Evolutionary conservation across 2,888 invertebrate species (phyloP).

Genomic region (Eupithecia centaureata): DNA sequence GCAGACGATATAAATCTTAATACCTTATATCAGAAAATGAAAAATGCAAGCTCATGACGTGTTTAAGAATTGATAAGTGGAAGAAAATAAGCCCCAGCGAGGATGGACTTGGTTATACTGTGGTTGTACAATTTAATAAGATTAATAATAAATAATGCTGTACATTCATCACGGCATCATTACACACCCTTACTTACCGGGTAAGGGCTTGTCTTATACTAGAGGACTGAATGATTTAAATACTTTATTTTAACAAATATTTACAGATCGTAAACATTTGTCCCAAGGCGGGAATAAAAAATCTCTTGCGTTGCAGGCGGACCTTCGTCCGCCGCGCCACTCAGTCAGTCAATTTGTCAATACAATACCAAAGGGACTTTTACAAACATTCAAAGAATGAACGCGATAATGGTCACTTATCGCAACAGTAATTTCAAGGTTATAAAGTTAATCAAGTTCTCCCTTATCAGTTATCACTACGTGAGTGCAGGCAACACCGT

Average conservation of each 20-base stretch:
- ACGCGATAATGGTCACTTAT: conserved; percentile 25
- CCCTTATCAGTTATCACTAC: conserved; percentile 56
- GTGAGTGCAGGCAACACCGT: conserved; percentile 20
- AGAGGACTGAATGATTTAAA: too few relatives aligned
- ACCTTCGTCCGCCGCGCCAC: too few relatives aligned
- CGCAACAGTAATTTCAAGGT: conserved; percentile 57
- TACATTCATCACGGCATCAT: too few relatives aligned
- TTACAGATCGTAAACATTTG: too few relatives aligned
- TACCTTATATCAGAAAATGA: neutral
- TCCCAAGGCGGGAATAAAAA: too few relatives aligned
- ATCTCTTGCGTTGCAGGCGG: too few relatives aligned
- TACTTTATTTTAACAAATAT: too few relatives aligned
- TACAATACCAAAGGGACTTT: neutral
- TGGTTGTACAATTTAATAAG: neutral
- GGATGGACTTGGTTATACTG: neutral
- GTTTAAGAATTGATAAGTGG: neutral
- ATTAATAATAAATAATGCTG: too few relatives aligned
- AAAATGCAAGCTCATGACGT: neutral
- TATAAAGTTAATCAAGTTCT: conserved; percentile 54
- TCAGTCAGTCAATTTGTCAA: neutral
- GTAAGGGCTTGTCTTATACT: too few relatives aligned
- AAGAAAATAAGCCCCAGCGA: neutral
- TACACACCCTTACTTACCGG: too few relatives aligned
- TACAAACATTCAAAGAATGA: neutral
- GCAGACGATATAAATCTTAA: too few relatives aligned